phyloP scores from a whole-genome alignment of 2,797 vertebrate species.

The Acestrorhynchus altus region DNA sequence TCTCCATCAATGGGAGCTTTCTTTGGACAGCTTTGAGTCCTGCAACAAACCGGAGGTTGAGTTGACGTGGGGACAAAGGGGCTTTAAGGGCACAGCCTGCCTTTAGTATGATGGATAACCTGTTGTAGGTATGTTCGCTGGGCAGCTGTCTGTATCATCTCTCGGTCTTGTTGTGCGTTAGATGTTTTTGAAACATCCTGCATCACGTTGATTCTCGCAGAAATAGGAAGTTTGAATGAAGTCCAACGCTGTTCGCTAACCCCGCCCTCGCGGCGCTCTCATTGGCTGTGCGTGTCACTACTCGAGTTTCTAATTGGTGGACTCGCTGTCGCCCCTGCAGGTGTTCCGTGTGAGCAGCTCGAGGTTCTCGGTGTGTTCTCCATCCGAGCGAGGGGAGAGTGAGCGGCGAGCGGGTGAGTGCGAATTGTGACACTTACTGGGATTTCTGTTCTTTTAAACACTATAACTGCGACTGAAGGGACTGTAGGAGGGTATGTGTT shows the following conservation, averaged over 20 bases:
- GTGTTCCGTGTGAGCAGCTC: conserved; percentile 19
- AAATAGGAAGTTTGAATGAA: conserved; percentile 35
- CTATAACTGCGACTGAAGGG: no score
- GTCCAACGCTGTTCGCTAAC: background rate
- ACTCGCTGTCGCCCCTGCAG: conserved; percentile 21
- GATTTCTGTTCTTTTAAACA: background rate
- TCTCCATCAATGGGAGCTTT: background rate
- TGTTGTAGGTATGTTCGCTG: background rate
- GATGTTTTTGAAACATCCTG: background rate
- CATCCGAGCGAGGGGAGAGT: background rate
- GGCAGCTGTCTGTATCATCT: background rate
- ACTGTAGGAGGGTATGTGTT: no score
- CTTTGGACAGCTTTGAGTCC: background rate
- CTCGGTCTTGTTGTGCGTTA: background rate
- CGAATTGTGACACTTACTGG: no score
- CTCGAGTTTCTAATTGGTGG: background rate
- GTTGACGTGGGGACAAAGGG: background rate
- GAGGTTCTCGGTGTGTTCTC: background rate
- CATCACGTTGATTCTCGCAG: conserved; percentile 8
- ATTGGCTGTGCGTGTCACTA: conserved; percentile 18
- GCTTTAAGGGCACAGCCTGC: background rate
- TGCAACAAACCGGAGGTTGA: background rate
- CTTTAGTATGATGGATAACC: background rate
- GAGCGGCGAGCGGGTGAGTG: background rate
- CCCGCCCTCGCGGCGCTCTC: conserved; percentile 21